phyloP scores from a whole-genome alignment of 2,797 vertebrate species.

The Tolypeutes matacus region DNA sequence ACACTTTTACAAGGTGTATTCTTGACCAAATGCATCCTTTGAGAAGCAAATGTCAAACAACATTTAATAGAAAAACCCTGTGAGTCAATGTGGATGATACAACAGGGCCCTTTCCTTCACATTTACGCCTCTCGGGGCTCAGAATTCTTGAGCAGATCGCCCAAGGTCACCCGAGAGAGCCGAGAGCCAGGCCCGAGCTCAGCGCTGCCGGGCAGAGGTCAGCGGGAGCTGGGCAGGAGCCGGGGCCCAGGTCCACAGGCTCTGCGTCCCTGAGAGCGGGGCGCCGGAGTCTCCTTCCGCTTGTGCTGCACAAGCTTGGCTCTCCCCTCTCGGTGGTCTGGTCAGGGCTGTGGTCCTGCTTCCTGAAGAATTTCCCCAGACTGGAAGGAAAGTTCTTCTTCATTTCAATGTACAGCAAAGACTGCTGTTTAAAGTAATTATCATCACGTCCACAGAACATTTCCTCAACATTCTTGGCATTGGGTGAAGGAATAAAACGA shows the following conservation, averaged over 20 bases:
- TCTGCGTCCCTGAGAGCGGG: rapidly evolving
- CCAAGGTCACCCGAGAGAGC: rapidly evolving
- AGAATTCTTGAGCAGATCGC: neutral
- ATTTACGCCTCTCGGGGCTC: rapidly evolving
- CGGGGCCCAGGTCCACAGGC: rapidly evolving
- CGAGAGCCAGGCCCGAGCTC: rapidly evolving
- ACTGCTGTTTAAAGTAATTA: neutral
- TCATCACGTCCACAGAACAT: rapidly evolving
- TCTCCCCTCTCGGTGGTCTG: no score
- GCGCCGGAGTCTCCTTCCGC: rapidly evolving
- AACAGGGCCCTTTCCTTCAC: rapidly evolving
- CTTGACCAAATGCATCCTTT: neutral
- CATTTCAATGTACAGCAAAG: rapidly evolving
- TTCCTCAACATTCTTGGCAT: neutral
- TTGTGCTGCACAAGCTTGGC: rapidly evolving
- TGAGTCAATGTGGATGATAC: rapidly evolving
- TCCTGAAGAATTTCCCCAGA: neutral
- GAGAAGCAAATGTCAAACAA: neutral
- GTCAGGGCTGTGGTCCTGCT: neutral
- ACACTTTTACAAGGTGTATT: no score
- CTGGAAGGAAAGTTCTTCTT: neutral
- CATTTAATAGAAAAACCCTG: neutral
- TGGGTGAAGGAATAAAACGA: neutral
- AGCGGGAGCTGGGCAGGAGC: rapidly evolving
- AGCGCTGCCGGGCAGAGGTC: no score